These are phyloP conservation scores for Dissostichus mawsoni DNA, from an alignment of 2,113 vertebrate species.

Conservation along the genomic window DNA sequence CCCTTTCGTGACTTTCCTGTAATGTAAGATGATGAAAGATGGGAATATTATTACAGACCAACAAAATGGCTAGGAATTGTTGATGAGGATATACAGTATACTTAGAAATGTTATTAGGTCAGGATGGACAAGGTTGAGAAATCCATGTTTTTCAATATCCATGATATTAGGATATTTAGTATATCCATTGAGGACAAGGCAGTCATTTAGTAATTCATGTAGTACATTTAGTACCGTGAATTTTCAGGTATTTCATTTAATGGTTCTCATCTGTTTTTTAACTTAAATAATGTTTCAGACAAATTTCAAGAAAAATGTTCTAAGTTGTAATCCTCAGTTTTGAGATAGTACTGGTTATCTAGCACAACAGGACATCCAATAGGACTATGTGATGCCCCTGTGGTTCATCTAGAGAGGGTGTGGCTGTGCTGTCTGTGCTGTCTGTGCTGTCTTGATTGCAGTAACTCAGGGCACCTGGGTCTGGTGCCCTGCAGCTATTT, in stretches of 20 bases:
- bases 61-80: not conserved
- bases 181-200: too few species aligned
- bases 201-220: too few species aligned
- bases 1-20: not conserved
- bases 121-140: not conserved
- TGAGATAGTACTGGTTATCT: not conserved
- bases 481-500: too few species aligned
- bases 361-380: too few species aligned
- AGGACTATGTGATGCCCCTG: not conserved
- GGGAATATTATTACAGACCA: slow-evolving; percentile 3
- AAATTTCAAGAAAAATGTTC: not conserved
- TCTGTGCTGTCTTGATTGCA: too few species aligned
- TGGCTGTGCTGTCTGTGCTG: too few species aligned
- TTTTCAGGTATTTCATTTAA: not conserved
- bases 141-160: not conserved
- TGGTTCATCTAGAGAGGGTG: too few species aligned
- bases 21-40: slow-evolving; percentile 36
- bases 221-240: not conserved
- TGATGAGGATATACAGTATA: not conserved
- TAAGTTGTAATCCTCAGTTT: not conserved
- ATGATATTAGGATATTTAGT: not conserved
- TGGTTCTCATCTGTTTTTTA: not conserved
- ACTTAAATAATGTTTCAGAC: not conserved
- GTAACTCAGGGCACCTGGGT: too few species aligned
- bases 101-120: not conserved